These are phyloP conservation scores for Sympetrum striolatum DNA, from an alignment of 2,888 invertebrate species.

Conservation along the genomic window DNA sequence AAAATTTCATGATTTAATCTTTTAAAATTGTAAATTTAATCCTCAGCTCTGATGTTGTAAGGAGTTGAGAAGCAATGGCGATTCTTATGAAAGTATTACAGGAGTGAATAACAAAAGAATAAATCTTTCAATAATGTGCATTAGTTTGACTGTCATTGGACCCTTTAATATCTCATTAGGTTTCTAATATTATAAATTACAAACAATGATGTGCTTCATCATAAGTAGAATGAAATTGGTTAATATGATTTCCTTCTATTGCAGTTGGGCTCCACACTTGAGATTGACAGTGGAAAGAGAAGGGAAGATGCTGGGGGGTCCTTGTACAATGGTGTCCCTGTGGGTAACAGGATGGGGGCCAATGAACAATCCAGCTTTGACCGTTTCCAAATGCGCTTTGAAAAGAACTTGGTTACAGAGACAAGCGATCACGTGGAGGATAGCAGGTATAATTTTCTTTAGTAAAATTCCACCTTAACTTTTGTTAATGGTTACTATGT, in stretches of 20 bases:
- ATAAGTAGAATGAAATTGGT: not conserved
- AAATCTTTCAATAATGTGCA: no score
- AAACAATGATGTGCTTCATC: not conserved
- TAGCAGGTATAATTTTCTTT: not conserved
- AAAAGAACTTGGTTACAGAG: not conserved
- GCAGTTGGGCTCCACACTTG: not conserved
- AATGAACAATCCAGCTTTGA: not conserved
- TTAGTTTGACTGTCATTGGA: no score
- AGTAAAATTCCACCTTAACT: no score
- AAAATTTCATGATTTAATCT: no score
- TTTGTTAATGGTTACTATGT: no score
- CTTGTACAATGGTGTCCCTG: not conserved
- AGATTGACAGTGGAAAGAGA: not conserved
- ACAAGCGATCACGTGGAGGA: not conserved
- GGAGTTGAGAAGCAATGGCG: no score
- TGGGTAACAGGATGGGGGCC: not conserved
- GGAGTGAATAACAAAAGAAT: no score
- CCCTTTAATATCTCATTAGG: no score
- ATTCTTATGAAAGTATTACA: no score
- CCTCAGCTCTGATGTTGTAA: no score
- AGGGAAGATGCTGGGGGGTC: not conserved
- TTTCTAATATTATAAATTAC: not conserved
- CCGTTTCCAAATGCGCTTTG: conserved; percentile 27
- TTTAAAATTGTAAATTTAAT: no score
- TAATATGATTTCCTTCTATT: not conserved